These are phyloP conservation scores for Aspidiotus destructor DNA, from an alignment of 2,888 invertebrate genomes.

Conservation along the genomic window DNA sequence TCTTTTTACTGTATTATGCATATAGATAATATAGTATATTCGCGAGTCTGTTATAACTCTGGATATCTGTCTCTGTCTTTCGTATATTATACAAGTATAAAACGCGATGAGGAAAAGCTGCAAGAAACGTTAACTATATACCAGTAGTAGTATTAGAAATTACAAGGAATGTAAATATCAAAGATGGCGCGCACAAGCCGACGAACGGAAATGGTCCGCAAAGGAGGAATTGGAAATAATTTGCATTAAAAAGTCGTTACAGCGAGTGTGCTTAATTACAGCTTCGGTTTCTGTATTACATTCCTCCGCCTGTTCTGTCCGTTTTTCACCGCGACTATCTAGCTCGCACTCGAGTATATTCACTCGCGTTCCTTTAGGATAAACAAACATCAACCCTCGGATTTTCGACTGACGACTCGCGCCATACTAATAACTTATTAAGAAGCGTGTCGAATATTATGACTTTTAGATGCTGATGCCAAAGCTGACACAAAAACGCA, in stretches of 20 bases:
- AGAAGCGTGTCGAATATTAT: constrained; percentile 11
- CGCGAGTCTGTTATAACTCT: too few relatives aligned
- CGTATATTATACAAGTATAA: too few relatives aligned
- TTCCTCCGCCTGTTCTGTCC: constrained; percentile 6
- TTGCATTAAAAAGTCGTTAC: constrained; percentile 34
- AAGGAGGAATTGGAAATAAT: constrained; percentile 34
- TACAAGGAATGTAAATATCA: constrained; percentile 32
- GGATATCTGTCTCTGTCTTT: too few relatives aligned
- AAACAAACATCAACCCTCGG: not conserved
- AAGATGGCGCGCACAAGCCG: constrained; percentile 27
- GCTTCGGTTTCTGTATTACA: constrained; percentile 32
- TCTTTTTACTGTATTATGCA: too few relatives aligned
- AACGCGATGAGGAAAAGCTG: constrained; percentile 23
- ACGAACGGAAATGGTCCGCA: constrained; percentile 30
- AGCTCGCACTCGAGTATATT: not conserved
- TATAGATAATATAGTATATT: too few relatives aligned
- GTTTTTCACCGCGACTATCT: not conserved
- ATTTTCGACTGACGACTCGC: not conserved
- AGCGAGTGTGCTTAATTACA: constrained; percentile 34
- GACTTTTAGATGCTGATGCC: constrained; percentile 35
- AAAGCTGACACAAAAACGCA: too few relatives aligned
- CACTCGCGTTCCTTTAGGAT: not conserved
- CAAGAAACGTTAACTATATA: constrained; percentile 28
- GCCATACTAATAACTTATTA: not conserved
- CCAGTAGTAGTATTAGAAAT: constrained; percentile 15